A percentile compares a stretch with the other conserved stretches of the same genome.
phyloP scores from a whole-genome alignment of 2,888 invertebrate species.

The Lapara coniferarum region DNA sequence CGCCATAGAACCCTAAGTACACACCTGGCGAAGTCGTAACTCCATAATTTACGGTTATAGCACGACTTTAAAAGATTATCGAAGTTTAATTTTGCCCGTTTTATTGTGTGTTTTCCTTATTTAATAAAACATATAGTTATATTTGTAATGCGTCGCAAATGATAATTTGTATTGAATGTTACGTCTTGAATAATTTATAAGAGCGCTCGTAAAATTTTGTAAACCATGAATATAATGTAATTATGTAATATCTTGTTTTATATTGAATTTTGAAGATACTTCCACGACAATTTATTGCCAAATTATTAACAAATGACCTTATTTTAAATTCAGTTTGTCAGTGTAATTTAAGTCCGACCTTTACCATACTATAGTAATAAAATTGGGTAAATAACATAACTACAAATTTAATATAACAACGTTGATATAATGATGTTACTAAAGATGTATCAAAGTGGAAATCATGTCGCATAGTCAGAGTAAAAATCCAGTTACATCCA shows the following conservation, averaged over 20 bases:
- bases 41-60: conserved; percentile 68
- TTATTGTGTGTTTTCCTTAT: conserved; percentile 67
- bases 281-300: not conserved
- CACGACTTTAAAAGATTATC: conserved; percentile 62
- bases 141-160: conserved; percentile 43
- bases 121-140: conserved; percentile 49
- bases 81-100: conserved; percentile 63
- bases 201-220: conserved; percentile 18
- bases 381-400: too few relatives aligned
- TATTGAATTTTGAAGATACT: not conserved
- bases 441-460: too few relatives aligned
- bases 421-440: too few relatives aligned
- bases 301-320: not conserved
- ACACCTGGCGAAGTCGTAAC: conserved; percentile 48
- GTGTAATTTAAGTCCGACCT: too few relatives aligned
- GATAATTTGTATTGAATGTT: conserved; percentile 52
- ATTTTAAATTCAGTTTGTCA: too few relatives aligned
- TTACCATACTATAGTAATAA: too few relatives aligned
- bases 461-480: too few relatives aligned
- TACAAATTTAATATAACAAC: too few relatives aligned
- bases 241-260: conserved; percentile 1
- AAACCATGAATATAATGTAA: not conserved
- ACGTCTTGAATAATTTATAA: conserved; percentile 29
- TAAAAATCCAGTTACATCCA: too few relatives aligned
- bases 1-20: conserved; percentile 8